Evolutionary conservation across 2,113 vertebrate species (phyloP).

Genomic region (Speoplatyrhinus poulsoni): DNA sequence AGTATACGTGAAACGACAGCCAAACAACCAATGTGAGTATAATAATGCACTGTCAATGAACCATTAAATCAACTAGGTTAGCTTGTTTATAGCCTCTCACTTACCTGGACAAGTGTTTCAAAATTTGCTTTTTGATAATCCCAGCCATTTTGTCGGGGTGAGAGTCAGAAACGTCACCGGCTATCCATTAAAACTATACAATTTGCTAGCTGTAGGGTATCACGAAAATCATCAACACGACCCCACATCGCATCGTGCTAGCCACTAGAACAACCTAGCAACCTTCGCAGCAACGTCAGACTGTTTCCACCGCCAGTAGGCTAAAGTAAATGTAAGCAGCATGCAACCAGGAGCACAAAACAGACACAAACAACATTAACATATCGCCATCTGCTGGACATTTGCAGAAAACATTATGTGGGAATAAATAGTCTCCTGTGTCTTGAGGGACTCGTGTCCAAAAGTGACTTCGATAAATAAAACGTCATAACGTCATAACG

Average conservation of each 20-base stretch:
- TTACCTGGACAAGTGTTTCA: conserved; percentile 96
- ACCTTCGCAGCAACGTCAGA: conserved; percentile 16
- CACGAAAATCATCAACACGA: conserved; percentile 2
- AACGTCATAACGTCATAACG: too few relatives aligned
- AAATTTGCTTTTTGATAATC: conserved; percentile 94
- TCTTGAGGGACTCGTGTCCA: too few relatives aligned
- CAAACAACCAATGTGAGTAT: neutral
- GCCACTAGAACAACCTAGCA: neutral
- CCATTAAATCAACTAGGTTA: conserved; percentile 38
- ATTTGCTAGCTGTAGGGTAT: conserved; percentile 25
- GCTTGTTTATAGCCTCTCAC: conserved; percentile 50
- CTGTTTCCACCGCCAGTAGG: neutral
- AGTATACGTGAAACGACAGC: neutral
- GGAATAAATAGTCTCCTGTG: too few relatives aligned
- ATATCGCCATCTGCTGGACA: conserved; percentile 40
- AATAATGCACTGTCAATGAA: neutral
- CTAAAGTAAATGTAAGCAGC: conserved; percentile 6
- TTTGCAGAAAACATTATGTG: neutral
- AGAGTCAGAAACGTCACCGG: neutral
- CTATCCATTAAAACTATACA: neutral
- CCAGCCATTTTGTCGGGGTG: conserved; percentile 81
- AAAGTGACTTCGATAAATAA: too few relatives aligned
- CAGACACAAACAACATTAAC: neutral
- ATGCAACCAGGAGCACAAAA: neutral
- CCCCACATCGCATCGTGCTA: conserved; percentile 36